Evolutionary conservation across 1,140 invertebrate species (phyloP).

Genomic region (Brachionus plicatilis): DNA sequence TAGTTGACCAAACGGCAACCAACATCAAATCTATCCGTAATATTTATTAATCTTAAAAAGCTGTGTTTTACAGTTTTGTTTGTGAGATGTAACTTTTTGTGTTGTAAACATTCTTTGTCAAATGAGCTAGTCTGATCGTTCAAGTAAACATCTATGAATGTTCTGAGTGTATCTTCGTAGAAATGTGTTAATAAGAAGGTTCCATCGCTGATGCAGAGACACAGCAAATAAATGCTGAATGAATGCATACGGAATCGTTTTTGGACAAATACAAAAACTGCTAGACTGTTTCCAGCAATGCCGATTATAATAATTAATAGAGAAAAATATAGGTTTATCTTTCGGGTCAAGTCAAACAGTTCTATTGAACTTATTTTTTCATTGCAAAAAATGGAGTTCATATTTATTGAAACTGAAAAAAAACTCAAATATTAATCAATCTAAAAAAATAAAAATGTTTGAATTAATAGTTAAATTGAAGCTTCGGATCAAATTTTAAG

Average conservation of each 20-base stretch:
- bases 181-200: constrained; percentile 22
- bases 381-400: background rate
- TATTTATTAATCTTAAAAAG: background rate
- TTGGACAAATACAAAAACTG: background rate
- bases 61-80: background rate
- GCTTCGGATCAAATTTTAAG: too few relatives aligned
- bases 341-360: background rate
- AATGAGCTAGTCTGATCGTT: background rate
- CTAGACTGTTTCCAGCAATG: background rate
- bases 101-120: background rate
- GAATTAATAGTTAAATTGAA: too few relatives aligned
- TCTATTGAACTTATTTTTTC: background rate
- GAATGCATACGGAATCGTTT: constrained; percentile 27
- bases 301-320: background rate
- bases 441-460: too few relatives aligned
- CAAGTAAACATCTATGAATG: constrained; percentile 20
- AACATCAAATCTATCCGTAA: constrained; percentile 2
- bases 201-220: constrained; percentile 1
- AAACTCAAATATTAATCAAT: too few relatives aligned
- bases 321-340: background rate
- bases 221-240: constrained; percentile 32
- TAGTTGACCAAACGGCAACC: background rate
- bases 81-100: background rate
- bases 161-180: constrained; percentile 24
- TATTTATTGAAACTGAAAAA: background rate